Base-by-base conservation (phyloP, 2,113 vertebrate genomes). In the Anguilla japonica region DNA sequence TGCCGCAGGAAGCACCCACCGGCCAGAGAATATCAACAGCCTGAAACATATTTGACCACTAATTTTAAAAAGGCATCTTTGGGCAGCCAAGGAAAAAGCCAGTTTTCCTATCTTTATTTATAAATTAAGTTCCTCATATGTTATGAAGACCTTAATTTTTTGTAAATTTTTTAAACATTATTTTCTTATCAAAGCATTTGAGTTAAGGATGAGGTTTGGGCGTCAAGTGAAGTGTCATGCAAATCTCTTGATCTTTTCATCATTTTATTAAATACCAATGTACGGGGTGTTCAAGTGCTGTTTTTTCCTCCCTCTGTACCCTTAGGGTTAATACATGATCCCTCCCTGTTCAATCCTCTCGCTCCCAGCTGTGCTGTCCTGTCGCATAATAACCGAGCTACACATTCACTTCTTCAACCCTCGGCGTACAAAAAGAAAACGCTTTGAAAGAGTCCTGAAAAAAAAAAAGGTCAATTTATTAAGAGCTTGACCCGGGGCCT, bases 401-500 rank as follows among this genome's bases (percentile, higher is more conserved):
- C 80, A 81, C 67, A 43, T 83, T 85, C 41, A 15, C 60, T 87
- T 83, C 86, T 82, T 56, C 67, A 86, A 82, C 87, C 89, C 60
- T 89, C 89, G 14, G 26, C 50, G 83, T 85, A 88, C 78, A 57
- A 82, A 86, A 88, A 91, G 34, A 87, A 81, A 0, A 39, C 2
- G 81, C 84, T 75, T 81, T 84, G 78, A 89, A 89, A 84, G 84
- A 86, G 85, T 89, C 81, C 85, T 18, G 13, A 53, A 53, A 53
- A 53, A 53, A 91, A 90, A 91, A 85, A 14, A 14, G 40, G 81
- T 89, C 79, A 92, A 91, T 93, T 92, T 92, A 89, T 90, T 88
- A 92, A 90, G 91, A 88, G 82, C 85, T 90, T 90, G 92, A 94
- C 92, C 89, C 89, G 87, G 86, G 84, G 88, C 88, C 83, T 60